These are phyloP conservation scores for Seira musarum DNA, from an alignment of 2,888 invertebrate genomes.

Conservation along the genomic window DNA sequence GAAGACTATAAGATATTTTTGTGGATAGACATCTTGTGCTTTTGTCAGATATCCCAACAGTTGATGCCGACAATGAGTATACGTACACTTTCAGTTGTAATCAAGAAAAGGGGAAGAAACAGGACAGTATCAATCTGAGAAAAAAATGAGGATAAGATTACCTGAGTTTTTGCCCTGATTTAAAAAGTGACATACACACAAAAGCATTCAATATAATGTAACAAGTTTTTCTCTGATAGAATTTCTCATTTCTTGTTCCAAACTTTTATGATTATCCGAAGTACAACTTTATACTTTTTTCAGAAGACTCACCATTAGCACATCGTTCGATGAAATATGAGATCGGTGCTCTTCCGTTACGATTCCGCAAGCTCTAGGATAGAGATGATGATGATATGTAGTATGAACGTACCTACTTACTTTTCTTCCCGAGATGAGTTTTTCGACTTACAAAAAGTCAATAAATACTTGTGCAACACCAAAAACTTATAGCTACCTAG, in stretches of 20 bases:
- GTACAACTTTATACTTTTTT: background rate
- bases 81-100: background rate
- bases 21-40: background rate
- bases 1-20: background rate
- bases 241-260: conserved; percentile 42
- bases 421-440: background rate
- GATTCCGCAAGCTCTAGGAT: background rate
- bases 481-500: too few relatives aligned
- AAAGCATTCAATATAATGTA: conserved; percentile 48
- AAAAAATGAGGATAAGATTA: background rate
- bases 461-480: background rate
- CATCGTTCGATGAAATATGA: background rate
- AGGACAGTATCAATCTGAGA: background rate
- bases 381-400: too few relatives aligned
- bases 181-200: conserved; percentile 52
- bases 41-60: background rate
- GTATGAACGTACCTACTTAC: too few relatives aligned
- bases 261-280: conserved; percentile 29
- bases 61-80: background rate
- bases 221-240: conserved; percentile 57
- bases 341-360: background rate
- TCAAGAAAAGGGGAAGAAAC: background rate
- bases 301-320: background rate
- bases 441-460: background rate
- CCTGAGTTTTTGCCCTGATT: conserved; percentile 35